Evolutionary conservation across 1,140 invertebrate genomes (phyloP), one percentile per base, ranked within the genome.

Genomic region (Scaptomyza graminum): DNA sequence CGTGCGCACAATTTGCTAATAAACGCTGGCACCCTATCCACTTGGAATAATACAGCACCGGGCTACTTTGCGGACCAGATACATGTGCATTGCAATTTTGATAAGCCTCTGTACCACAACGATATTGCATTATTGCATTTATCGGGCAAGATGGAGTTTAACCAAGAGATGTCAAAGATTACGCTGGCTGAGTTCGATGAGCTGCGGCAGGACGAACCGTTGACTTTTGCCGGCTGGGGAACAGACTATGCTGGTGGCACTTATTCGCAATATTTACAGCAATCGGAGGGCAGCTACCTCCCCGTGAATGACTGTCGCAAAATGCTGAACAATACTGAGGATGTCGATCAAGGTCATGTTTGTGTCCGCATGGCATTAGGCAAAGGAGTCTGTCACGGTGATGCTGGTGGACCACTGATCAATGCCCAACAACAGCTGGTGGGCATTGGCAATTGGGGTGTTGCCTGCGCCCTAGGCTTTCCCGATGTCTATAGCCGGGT

Each of bases 301-400:
- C 46, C 65, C 6, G 63, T 74, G 9, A 60, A 73, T 3, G 22
- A 74, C 9, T 88, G 83, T 43, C 73, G 51, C 6, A 15, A 6
- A 0, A 56, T 39, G 5, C 31, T 89, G 49, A 60, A 54, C 9
- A 49, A 80, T 34, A 60, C 59, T 0, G 76, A 83, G 0, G 68
- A 85, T 8, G 78, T 90, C n/a, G 90, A 88, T 18, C 31, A 69
- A 41, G 90, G 91, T 1, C 93, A 95, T 76, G 93, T 95, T n/a
- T 95, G 94, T 65, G 94, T 94, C 0, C 85, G 93, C 11, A 94
- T 94, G 11, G 92, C 91, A 44, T 49, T 37, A 5, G 94, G 94
- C 18, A 91, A 73, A 28, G 94, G 94, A 0, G 60, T 49, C n/a
- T 91, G 90, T 34, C 75, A 91, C 31, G 78, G 90, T 6, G 90